A percentile compares a stretch with the other conserved stretches of the same genome.
Evolutionary conservation across 2,113 vertebrate species (phyloP).

Genomic region (Chaetops frenatus): DNA sequence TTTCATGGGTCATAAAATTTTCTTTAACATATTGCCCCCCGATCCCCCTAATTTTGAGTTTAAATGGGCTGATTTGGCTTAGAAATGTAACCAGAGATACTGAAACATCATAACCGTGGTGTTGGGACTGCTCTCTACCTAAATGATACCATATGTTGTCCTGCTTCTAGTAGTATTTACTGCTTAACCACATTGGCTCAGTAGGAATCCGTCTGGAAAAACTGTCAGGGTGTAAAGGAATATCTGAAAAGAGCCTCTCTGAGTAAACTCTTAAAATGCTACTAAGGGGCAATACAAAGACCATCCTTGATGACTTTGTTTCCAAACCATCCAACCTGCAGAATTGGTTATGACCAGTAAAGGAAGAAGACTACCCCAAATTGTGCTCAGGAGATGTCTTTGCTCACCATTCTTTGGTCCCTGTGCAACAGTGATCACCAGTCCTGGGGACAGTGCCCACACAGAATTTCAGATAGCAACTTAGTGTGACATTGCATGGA

Average conservation of each 20-base stretch:
- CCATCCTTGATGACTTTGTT: background rate
- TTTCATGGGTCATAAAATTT: background rate
- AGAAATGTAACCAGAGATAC: background rate
- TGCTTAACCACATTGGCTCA: background rate
- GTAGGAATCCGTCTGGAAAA: constrained; percentile 36
- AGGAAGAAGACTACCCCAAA: background rate
- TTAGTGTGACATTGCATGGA: background rate
- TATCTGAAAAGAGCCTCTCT: background rate
- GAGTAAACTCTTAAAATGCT: background rate
- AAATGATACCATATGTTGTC: constrained; percentile 37
- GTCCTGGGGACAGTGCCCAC: background rate
- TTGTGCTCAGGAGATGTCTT: background rate
- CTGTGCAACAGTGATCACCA: background rate
- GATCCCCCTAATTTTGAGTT: background rate
- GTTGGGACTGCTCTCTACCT: background rate
- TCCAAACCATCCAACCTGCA: background rate
- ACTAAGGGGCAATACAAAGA: background rate
- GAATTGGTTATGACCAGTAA: background rate
- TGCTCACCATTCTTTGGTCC: background rate
- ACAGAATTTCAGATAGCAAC: background rate
- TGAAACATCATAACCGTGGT: background rate
- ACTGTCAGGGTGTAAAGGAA: constrained; percentile 5
- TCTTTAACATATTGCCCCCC: background rate
- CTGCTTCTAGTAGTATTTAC: background rate
- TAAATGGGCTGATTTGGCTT: background rate